These are phyloP conservation scores for Malachius bipustulatus DNA, from an alignment of 2,888 invertebrate genomes.

Conservation along the genomic window DNA sequence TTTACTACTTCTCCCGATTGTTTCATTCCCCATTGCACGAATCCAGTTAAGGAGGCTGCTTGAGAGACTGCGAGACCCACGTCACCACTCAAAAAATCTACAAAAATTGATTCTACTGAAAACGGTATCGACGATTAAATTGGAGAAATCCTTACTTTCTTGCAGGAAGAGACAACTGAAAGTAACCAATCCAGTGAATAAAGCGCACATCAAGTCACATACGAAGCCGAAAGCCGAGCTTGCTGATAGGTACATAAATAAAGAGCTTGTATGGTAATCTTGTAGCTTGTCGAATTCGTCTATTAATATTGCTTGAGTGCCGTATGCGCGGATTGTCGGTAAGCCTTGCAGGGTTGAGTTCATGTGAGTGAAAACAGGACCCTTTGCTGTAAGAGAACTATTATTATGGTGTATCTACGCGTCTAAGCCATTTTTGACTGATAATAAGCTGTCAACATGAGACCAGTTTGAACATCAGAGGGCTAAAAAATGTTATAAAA, in stretches of 20 bases:
- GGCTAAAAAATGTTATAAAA: no score
- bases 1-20: conserved; percentile 69
- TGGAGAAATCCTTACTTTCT: conserved; percentile 20
- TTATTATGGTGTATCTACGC: neutral
- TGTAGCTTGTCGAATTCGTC: conserved; percentile 39
- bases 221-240: conserved; percentile 50
- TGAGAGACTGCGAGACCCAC: conserved; percentile 52
- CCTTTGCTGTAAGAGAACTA: conserved; percentile 45
- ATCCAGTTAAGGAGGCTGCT: conserved; percentile 43
- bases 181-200: conserved; percentile 49
- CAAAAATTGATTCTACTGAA: no score
- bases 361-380: conserved; percentile 68
- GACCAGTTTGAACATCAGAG: no score
- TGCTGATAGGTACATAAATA: conserved; percentile 48
- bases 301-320: conserved; percentile 49
- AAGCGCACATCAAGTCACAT: conserved; percentile 47
- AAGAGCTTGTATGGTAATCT: conserved; percentile 49
- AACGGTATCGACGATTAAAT: neutral
- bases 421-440: neutral
- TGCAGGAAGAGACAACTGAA: conserved; percentile 45
- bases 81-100: conserved; percentile 37
- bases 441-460: no score
- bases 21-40: conserved; percentile 64
- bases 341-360: conserved; percentile 64
- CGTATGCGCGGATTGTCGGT: conserved; percentile 62